phyloP scores from a whole-genome alignment of 64 coral and sea anemone species.

The Anthopleura sola region DNA sequence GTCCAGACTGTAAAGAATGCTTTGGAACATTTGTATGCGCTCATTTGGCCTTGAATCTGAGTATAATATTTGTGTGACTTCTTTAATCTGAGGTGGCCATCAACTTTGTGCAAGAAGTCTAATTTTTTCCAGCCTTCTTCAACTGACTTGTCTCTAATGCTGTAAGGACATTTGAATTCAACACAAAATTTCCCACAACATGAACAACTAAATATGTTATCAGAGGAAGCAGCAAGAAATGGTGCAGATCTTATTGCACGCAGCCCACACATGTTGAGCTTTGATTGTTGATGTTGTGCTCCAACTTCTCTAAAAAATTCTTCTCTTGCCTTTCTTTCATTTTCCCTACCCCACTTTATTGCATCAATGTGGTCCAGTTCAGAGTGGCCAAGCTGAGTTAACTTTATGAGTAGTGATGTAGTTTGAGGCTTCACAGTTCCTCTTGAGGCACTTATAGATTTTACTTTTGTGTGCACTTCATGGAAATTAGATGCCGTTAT shows the following conservation, averaged over 20 bases:
- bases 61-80: constrained; percentile 45
- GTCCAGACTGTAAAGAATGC: constrained; percentile 44
- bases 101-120: constrained; percentile 37
- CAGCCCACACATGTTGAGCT: constrained; percentile 9
- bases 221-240: constrained; percentile 38
- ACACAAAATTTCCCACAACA: constrained; percentile 12
- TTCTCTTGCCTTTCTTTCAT: neutral
- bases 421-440: constrained; percentile 48
- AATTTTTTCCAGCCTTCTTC: neutral
- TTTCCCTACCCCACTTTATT: neutral
- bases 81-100: constrained; percentile 25
- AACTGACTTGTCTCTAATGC: constrained; percentile 8
- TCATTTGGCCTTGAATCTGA: constrained; percentile 43
- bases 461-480: constrained; percentile 45
- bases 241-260: constrained; percentile 14
- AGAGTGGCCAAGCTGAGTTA: neutral
- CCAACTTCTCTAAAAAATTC: neutral
- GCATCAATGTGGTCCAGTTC: neutral
- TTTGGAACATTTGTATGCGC: neutral
- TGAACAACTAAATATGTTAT: constrained; percentile 24
- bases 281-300: neutral
- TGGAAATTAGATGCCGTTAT: constrained; percentile 62
- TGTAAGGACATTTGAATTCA: constrained; percentile 37
- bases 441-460: constrained; percentile 43
- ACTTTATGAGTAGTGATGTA: constrained; percentile 29